Percentiles rank a stretch among this genome's conserved stretches.
Evolutionary conservation across 2,797 vertebrate genomes (phyloP).

Genomic region (Picus viridis): DNA sequence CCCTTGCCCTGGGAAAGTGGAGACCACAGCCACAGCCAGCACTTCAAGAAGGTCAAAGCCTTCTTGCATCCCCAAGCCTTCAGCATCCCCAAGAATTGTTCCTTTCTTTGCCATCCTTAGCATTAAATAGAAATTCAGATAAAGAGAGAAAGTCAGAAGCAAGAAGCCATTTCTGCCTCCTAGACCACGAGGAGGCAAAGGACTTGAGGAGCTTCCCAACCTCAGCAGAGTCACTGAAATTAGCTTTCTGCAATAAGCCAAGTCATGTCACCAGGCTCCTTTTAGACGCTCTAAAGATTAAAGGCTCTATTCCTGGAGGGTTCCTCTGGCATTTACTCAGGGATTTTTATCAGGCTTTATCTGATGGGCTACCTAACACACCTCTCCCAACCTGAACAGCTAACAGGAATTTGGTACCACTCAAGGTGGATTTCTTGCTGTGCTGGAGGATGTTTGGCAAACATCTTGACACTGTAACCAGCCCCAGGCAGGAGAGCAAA

Average conservation of each 20-base stretch:
- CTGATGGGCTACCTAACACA: slow-evolving; percentile 69
- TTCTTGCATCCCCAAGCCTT: too few relatives aligned
- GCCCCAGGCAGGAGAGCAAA: slow-evolving; percentile 35
- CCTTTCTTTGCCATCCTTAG: background rate
- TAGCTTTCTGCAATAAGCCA: slow-evolving; percentile 67
- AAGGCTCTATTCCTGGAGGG: slow-evolving; percentile 71
- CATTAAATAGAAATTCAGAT: background rate
- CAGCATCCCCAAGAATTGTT: accelerated
- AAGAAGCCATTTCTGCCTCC: background rate
- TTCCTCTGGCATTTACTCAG: slow-evolving; percentile 72
- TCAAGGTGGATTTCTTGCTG: slow-evolving; percentile 60
- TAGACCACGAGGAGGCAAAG: background rate
- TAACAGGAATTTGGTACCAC: slow-evolving; percentile 61
- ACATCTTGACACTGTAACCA: slow-evolving; percentile 59
- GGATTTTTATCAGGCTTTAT: slow-evolving; percentile 66
- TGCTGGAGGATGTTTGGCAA: slow-evolving; percentile 63
- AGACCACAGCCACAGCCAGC: accelerated
- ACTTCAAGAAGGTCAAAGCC: accelerated
- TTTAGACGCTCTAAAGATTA: slow-evolving; percentile 58
- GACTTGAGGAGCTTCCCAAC: slow-evolving; percentile 15
- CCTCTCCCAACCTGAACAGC: slow-evolving; percentile 64
- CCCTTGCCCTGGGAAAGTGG: too few relatives aligned
- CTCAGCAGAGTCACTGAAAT: slow-evolving; percentile 24
- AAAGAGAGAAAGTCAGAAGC: accelerated
- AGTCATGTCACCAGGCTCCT: slow-evolving; percentile 66